These are phyloP conservation scores for Notolabrus celidotus DNA, from an alignment of 2,797 vertebrate species.

Conservation along the genomic window DNA sequence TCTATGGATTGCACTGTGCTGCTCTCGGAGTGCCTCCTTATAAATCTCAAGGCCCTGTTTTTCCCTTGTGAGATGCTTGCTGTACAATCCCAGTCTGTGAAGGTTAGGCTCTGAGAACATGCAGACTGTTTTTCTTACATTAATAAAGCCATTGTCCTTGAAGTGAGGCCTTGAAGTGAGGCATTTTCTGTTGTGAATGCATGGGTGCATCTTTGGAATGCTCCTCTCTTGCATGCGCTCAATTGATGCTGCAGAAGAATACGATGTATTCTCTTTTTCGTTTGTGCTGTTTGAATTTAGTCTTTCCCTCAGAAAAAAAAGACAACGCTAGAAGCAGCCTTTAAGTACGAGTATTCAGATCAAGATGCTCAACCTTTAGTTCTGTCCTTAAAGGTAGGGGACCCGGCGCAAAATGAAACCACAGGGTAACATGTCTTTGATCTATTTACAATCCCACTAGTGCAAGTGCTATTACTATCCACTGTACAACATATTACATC, in stretches of 20 bases:
- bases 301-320: constrained; percentile 7
- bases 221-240: constrained; percentile 15
- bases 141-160: constrained; percentile 69
- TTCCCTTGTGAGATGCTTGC: constrained; percentile 17
- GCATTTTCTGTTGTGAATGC: constrained; percentile 44
- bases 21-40: constrained; percentile 40
- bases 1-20: constrained; percentile 55
- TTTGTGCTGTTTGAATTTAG: constrained; percentile 8
- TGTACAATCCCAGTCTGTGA: constrained; percentile 45
- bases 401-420: neutral
- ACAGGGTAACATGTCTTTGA: neutral
- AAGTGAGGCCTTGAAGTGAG: constrained; percentile 33
- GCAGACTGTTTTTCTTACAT: constrained; percentile 38
- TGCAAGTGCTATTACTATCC: neutral
- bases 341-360: neutral
- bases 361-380: neutral
- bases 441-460: neutral
- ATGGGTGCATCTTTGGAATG: constrained; percentile 52
- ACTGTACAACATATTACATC: neutral
- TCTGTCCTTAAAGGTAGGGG: neutral
- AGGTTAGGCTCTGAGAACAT: constrained; percentile 53
- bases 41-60: constrained; percentile 50
- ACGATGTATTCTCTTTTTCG: constrained; percentile 6
- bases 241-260: constrained; percentile 7
- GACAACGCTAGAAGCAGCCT: neutral